A percentile compares a stretch with the other conserved stretches of the same genome.
Conservation (phyloP, 1,140 invertebrate genomes). For the Drosophila fuyamai region DNA sequence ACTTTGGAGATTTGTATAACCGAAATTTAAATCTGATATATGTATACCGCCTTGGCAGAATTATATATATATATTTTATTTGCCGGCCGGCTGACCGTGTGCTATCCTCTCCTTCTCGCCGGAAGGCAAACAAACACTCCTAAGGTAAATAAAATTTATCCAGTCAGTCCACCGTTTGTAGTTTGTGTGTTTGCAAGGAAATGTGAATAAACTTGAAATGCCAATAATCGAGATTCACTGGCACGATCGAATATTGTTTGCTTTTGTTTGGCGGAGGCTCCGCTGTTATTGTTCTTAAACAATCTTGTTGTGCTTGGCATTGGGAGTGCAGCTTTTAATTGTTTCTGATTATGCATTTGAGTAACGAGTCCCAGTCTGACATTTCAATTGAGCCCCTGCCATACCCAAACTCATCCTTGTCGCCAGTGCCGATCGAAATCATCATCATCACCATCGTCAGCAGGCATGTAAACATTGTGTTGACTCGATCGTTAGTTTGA, state of each 20-base stretch:
- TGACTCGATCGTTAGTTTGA: conserved; percentile 42
- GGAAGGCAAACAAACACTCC: conserved; percentile 50
- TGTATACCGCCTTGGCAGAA: conserved; percentile 19
- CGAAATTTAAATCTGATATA: background rate
- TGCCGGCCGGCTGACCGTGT: conserved; percentile 43
- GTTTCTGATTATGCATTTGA: conserved; percentile 71
- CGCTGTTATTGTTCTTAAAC: conserved; percentile 43
- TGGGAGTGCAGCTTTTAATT: conserved; percentile 66
- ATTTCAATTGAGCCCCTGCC: conserved; percentile 61
- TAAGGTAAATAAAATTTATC: conserved; percentile 18
- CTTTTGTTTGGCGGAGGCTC: conserved; percentile 34
- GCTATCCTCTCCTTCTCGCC: conserved; percentile 24
- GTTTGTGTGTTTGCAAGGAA: conserved; percentile 56
- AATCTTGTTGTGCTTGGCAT: conserved; percentile 25
- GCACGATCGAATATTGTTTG: conserved; percentile 37
- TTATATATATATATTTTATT: too few relatives aligned
- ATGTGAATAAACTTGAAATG: conserved; percentile 69
- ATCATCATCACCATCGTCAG: conserved; percentile 6
- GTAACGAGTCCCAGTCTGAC: conserved; percentile 58
- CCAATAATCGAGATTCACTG: conserved; percentile 17
- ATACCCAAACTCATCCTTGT: conserved; percentile 35
- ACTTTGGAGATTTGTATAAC: background rate
- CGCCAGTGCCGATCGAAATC: background rate
- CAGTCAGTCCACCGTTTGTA: conserved; percentile 24
- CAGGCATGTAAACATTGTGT: conserved; percentile 52